Evolutionary conservation across 2,888 invertebrate genomes (phyloP).

Genomic region (Erynnis tages): DNA sequence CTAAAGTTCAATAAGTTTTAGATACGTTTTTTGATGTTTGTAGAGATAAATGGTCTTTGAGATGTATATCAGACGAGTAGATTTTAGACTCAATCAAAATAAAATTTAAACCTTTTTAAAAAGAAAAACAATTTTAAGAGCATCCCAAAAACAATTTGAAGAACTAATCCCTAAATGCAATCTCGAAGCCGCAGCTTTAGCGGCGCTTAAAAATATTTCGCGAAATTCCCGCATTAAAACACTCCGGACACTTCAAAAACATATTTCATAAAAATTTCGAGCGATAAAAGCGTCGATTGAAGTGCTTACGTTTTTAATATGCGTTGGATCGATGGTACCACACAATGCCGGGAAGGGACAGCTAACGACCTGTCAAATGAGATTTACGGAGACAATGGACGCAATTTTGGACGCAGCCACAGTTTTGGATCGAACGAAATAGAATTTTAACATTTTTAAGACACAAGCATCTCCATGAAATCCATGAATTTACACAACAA

Average conservation of each 20-base stretch:
- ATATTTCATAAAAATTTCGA: constrained; percentile 5
- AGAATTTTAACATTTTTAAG: not conserved
- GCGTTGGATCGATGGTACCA: not conserved
- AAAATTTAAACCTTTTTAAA: no score
- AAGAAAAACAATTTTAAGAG: no score
- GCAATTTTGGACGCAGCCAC: no score
- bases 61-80: no score
- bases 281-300: not conserved
- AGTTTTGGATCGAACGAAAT: not conserved
- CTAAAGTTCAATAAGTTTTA: no score
- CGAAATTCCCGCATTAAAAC: not conserved
- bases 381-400: not conserved
- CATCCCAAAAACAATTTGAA: not conserved
- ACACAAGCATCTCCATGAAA: no score
- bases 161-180: not conserved
- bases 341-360: not conserved
- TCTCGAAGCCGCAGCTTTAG: not conserved
- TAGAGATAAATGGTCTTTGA: no score
- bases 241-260: not conserved
- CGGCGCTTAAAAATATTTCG: not conserved
- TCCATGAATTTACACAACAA: no score
- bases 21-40: no score
- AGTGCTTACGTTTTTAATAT: not conserved
- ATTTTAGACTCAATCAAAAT: no score
- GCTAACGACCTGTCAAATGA: constrained; percentile 4